Evolutionary conservation across 2,888 invertebrate genomes (phyloP), one percentile per base, ranked within the genome.

Genomic region (Notodonta ziczac): DNA sequence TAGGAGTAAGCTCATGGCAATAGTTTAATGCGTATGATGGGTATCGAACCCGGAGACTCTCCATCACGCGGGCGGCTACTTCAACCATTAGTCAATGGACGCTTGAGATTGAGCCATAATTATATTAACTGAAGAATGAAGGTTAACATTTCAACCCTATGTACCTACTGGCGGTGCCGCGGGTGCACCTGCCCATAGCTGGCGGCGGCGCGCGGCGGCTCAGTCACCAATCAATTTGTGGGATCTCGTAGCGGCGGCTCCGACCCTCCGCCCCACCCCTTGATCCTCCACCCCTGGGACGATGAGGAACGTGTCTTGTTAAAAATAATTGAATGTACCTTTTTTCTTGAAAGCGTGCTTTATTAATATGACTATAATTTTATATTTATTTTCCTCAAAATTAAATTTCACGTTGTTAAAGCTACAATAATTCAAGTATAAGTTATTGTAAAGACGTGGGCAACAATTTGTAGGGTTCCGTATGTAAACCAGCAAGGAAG

Each of bases 151-250:
- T 14, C 35, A 48, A 48, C 48, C 48, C n/a, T 48, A n/a, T 9
- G 32, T 32, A 32, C 24, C 24, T 24, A 24, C 13, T 14, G 2
- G 35, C 13, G 52, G 9, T 52, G 52, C 35, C 12, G 32, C 52
- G 52, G 52, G 52, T 32, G 35, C 16, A 16, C 16, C 50, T 50
- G 16, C 16, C 50, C 16, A 16, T 13, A 13, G 10, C 50, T 50
- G 50, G 50, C 50, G 52, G 32, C 32, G 52, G 52, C 52, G 52
- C 35, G 32, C 32, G 52, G 52, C 52, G 52, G 52, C 32, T 52
- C 52, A 10, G 35, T 52, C 52, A 52, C 52, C 35, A 52, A 52
- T 52, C 52, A 52, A 52, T 52, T 52, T 52, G 32, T 13, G 12
- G 16, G 16, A 50, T 50, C 9, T 16, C 14, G 10, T 5, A 50